A percentile compares a stretch with the other conserved stretches of the same genome.
phyloP scores from a whole-genome alignment of 1,140 invertebrate species.

The Euura saliciscinereae region DNA sequence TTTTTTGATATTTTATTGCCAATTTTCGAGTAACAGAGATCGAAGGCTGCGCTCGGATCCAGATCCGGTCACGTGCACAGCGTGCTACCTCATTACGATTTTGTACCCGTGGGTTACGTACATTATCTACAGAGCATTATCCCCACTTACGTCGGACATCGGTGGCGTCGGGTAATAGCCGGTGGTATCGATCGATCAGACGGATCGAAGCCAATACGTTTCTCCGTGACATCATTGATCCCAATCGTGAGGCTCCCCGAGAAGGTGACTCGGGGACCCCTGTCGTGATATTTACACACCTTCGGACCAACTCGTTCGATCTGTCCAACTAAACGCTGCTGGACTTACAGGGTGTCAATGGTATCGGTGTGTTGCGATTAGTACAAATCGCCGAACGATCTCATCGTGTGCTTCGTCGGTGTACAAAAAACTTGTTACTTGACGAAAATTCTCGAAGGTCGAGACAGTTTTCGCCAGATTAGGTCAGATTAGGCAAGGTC shows the following conservation, averaged over 20 bases:
- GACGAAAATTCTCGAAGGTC: too few relatives aligned
- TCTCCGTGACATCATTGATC: slow-evolving; percentile 40
- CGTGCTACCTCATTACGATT: slow-evolving; percentile 31
- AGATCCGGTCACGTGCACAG: slow-evolving; percentile 38
- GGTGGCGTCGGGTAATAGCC: slow-evolving; percentile 25
- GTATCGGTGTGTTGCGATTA: too few relatives aligned
- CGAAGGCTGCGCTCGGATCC: background rate
- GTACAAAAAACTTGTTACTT: too few relatives aligned
- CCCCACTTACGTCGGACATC: background rate
- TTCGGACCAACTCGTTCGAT: background rate
- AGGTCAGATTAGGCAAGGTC: slow-evolving; percentile 5
- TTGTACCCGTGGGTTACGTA: slow-evolving; percentile 18
- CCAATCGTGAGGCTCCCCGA: slow-evolving; percentile 29
- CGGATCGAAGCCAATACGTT: slow-evolving; percentile 34
- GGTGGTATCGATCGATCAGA: slow-evolving; percentile 39
- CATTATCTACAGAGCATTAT: slow-evolving; percentile 33
- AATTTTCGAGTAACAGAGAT: too few relatives aligned
- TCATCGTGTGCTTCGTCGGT: too few relatives aligned
- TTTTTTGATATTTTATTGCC: slow-evolving; percentile 17
- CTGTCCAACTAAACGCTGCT: background rate
- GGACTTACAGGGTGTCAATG: background rate
- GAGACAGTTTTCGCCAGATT: background rate
- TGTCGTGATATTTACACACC: slow-evolving; percentile 13
- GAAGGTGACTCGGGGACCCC: slow-evolving; percentile 21
- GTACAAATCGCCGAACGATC: too few relatives aligned